A percentile compares a stretch with the other conserved stretches of the same genome.
Conservation (phyloP, 2,797 vertebrate species). For the Oryzias dopingdopingensis region DNA sequence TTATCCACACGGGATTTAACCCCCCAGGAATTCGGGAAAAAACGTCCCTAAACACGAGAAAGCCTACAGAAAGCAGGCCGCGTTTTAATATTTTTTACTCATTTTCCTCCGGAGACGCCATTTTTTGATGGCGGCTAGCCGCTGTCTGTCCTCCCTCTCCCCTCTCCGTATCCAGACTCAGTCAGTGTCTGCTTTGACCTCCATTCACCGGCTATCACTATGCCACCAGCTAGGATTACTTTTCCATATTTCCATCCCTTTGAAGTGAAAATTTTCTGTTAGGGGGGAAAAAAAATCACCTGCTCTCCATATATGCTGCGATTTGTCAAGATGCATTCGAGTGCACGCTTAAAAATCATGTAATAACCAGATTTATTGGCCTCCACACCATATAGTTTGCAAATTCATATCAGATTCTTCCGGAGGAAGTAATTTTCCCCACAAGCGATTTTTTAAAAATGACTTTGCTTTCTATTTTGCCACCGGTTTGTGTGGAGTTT, state of each 20-base stretch:
- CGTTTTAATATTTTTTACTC: constrained; percentile 78
- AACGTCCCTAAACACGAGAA: constrained; percentile 25
- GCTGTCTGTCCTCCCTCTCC: constrained; percentile 71
- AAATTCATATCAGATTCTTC: constrained; percentile 24
- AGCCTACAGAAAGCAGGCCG: constrained; percentile 70
- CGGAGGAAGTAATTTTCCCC: constrained; percentile 18
- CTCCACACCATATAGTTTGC: constrained; percentile 17
- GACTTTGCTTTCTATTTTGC: background rate
- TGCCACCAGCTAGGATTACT: constrained; percentile 26
- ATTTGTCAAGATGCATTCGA: constrained; percentile 38
- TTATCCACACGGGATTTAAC: background rate
- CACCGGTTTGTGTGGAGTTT: no score
- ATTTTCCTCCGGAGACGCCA: constrained; percentile 84
- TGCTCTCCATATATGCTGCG: constrained; percentile 15
- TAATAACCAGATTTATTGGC: constrained; percentile 44
- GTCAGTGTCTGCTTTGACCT: constrained; percentile 69
- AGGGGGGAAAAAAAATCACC: constrained; percentile 16
- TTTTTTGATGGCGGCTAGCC: constrained; percentile 82
- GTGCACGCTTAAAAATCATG: constrained; percentile 37
- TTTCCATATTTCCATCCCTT: constrained; percentile 28
- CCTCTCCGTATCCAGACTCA: constrained; percentile 57
- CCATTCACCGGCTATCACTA: constrained; percentile 59
- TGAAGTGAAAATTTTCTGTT: constrained; percentile 4
- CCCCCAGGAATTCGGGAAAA: background rate
- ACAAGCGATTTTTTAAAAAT: constrained; percentile 1